Evolutionary conservation across 2,113 vertebrate species (phyloP), one percentile per base, ranked within the genome.

Genomic region (Heterochromis multidens): DNA sequence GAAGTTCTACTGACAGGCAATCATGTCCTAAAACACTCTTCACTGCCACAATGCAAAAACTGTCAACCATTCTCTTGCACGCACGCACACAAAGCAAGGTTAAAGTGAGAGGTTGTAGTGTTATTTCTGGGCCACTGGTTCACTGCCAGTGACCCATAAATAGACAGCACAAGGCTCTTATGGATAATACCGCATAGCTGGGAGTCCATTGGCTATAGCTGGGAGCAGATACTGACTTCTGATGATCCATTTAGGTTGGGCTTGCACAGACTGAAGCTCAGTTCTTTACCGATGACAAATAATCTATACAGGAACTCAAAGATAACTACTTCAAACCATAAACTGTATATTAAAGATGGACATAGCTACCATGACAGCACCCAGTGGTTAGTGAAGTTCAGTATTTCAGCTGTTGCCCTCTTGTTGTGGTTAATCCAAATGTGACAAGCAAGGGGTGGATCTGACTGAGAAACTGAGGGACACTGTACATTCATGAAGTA

Each of bases 91-190:
- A 60, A 16, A 54, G 31, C 25, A 76, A 70, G 80, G 62, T 25
- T 88, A 58, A 81, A 79, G 57, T 25, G 54, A 74, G 63, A 90
- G 25, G 35, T 17, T 80, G 63, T 74, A 10, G 31, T 74, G 82
- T 91, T 94, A 87, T 85, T 91, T 94, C 90, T 81, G 85, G 88
- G 90, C 79, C 85, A 88, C 82, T 83, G 57, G 83, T 79, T 89
- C 77, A 19, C 61, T 83, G 81, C 84, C 81, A 84, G 49, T 88
- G 93, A 92, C 91, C 89, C 91, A 91, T 76, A 83, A 89, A 93
- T 54, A 88, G 57, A 84, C 86, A 88, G 79, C 80, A 78, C 90
- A 80, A 80, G 77, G 82, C 83, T 89, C 80, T 82, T 92, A 83
- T 88, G 87, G 87, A 80, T 87, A 81, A 81, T 82, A 83, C 82